Percentiles rank a stretch among this genome's conserved stretches.
These are phyloP conservation scores for Psittacula derbiana DNA, from an alignment of 2,797 vertebrate species.

Conservation along the genomic window DNA sequence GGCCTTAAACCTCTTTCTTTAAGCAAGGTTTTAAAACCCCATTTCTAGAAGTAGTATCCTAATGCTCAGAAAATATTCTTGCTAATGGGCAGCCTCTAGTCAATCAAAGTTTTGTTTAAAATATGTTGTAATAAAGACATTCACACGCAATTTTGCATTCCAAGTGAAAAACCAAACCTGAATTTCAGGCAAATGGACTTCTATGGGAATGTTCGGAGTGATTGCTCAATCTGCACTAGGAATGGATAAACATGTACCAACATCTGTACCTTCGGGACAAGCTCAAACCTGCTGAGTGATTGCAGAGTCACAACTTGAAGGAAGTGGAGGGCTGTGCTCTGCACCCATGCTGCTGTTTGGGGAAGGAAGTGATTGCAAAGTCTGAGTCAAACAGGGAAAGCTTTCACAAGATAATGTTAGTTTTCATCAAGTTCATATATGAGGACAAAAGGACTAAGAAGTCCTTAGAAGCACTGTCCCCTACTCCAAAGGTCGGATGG, in stretches of 20 bases:
- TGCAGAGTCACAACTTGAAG: neutral
- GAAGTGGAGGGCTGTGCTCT: neutral
- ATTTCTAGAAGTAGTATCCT: neutral
- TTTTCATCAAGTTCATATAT: neutral
- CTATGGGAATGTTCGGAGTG: accelerated
- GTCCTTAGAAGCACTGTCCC: neutral
- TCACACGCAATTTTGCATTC: neutral
- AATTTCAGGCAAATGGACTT: neutral
- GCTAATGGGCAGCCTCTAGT: neutral
- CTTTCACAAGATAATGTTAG: neutral
- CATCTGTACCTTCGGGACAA: neutral
- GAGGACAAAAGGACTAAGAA: neutral
- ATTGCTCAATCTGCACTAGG: neutral
- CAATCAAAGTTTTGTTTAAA: neutral
- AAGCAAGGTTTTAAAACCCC: neutral
- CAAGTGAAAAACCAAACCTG: neutral
- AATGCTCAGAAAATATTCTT: neutral
- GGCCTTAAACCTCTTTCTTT: neutral
- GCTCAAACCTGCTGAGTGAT: neutral
- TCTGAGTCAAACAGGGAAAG: neutral
- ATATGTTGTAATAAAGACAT: neutral
- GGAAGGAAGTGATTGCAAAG: neutral
- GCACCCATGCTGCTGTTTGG: neutral
- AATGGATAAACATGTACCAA: neutral
- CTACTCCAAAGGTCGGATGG: neutral